Evolutionary conservation across 2,797 vertebrate species (phyloP), one percentile per base, ranked within the genome.

Genomic region (Aplochiton taeniatus): DNA sequence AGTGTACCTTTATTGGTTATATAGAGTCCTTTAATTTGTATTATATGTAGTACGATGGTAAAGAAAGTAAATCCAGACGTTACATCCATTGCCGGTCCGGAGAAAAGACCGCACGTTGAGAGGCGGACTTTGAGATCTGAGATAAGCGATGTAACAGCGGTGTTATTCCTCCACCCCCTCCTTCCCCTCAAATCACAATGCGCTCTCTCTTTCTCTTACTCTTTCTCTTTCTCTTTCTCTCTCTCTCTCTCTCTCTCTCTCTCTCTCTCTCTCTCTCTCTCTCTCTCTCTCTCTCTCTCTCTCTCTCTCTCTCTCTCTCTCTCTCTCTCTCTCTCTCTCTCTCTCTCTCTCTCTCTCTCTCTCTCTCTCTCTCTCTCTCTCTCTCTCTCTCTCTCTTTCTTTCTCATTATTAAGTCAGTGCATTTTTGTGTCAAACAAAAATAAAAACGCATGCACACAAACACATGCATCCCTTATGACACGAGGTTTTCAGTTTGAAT

Each of bases 11-110:
- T 79, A 70, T 66, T 73, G 63, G 79, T 71, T 76, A 87, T 71
- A 66, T 85, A 84, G 53, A 87, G 80, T 68, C 80, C 68, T 53
- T 75, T 60, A 31, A 69, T 51, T 52, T 52, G 73, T 53, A 75
- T 73, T 58, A 78, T 68, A 63, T 79, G 69, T n/a, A 79, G 67
- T 20, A 83, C 68, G 64, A 87, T 18, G 58, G 83, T 47, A 54
- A 82, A 63, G 64, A 79, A 70, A 13, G 72, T 51, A 69, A 74
- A 74, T 75, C 74, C 74, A 61, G 65, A 61, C 63, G 53, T 50
- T 65, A 79, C 75, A 81, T 86, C 86, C 86, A 88, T 88, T 77
- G 78, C 83, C 75, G 81, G 73, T 76, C 73, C 63, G 65, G 55
- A 58, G 57, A 75, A 61, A 72, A 76, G 68, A 72, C 66, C 64